Percentiles rank a stretch among this genome's conserved stretches.
Conservation (phyloP, 1,140 invertebrate species). For the Bathynomus jamesi region DNA sequence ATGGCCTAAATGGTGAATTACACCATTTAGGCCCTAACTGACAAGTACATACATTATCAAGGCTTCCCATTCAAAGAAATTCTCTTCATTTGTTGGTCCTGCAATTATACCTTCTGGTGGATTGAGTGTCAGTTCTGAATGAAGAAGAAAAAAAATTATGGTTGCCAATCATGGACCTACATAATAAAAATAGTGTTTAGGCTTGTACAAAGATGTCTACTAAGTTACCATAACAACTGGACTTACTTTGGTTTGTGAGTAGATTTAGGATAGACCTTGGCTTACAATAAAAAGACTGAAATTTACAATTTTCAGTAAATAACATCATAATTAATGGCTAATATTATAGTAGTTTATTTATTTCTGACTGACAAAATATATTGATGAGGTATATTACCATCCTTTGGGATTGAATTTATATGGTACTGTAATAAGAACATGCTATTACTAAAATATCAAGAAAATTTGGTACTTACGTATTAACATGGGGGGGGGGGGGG, state of each 20-base stretch:
- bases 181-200: neutral
- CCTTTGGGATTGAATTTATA: no score
- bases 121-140: constrained; percentile 87
- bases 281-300: neutral
- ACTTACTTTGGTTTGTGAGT: neutral
- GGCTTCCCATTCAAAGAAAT: constrained; percentile 99
- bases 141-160: neutral
- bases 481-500: no score
- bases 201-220: neutral
- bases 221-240: neutral
- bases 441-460: no score
- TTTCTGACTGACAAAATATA: no score
- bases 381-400: no score
- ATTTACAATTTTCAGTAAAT: neutral
- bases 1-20: no score
- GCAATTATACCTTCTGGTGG: constrained; percentile 97
- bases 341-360: no score
- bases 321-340: constrained; percentile 9
- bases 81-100: constrained; percentile 95
- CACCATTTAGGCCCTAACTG: no score
- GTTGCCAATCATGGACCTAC: neutral
- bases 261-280: neutral
- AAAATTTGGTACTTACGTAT: no score
- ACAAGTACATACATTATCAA: constrained; percentile 72
- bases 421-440: no score